Evolutionary conservation across 1,140 invertebrate species (phyloP).

Genomic region (Drosophila chauvacae): DNA sequence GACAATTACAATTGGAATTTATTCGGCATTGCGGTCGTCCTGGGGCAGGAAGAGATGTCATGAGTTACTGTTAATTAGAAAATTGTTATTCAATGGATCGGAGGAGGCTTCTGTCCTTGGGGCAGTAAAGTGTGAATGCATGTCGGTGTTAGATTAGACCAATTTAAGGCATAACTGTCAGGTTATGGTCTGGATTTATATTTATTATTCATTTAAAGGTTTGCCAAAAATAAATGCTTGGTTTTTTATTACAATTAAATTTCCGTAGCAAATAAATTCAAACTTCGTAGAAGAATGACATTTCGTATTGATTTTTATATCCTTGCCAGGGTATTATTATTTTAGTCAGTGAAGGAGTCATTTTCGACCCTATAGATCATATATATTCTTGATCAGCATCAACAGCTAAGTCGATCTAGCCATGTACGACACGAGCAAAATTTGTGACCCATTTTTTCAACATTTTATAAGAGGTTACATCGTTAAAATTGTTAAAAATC

Average conservation of each 20-base stretch:
- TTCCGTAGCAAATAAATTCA: neutral
- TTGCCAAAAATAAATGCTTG: neutral
- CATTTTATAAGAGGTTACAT: neutral
- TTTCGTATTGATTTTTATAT: neutral
- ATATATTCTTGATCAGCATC: neutral
- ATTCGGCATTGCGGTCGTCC: slow-evolving; percentile 42
- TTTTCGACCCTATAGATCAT: neutral
- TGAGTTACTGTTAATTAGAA: slow-evolving; percentile 76
- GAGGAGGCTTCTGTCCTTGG: neutral
- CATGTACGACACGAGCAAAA: neutral
- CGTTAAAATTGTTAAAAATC: neutral
- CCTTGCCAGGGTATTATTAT: neutral
- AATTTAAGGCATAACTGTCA: slow-evolving; percentile 13
- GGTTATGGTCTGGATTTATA: neutral
- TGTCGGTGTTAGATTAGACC: slow-evolving; percentile 3
- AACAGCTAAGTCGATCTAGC: neutral
- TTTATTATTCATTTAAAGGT: slow-evolving; percentile 10
- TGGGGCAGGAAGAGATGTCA: slow-evolving; percentile 17
- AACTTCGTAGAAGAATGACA: neutral
- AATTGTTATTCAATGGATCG: slow-evolving; percentile 56
- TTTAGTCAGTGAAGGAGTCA: neutral
- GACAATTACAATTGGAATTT: slow-evolving; percentile 72
- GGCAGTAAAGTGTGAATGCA: slow-evolving; percentile 15
- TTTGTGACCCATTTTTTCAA: neutral
- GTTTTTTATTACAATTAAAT: slow-evolving; percentile 7